A percentile compares a stretch with the other conserved stretches of the same genome.
phyloP scores from a whole-genome alignment of 2,797 vertebrate species.

The Micropoecilia bifurca region DNA sequence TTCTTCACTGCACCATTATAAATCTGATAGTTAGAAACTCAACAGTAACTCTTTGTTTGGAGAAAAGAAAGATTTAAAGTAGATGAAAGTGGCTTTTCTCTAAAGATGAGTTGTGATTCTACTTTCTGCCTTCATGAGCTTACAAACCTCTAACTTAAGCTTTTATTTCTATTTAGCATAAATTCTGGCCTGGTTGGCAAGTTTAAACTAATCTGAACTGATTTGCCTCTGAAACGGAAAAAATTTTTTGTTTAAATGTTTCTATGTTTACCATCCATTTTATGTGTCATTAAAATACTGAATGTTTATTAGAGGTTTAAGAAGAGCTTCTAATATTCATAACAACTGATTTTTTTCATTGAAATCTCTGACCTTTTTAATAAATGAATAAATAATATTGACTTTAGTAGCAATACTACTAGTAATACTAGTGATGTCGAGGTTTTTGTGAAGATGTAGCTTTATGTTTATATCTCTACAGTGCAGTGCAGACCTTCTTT shows the following conservation, averaged over 20 bases:
- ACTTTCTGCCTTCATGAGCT: conserved; percentile 27
- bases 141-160: conserved; percentile 44
- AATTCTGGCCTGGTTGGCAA: conserved; percentile 32
- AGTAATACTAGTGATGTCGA: neutral
- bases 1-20: conserved; percentile 12
- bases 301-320: neutral
- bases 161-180: conserved; percentile 34
- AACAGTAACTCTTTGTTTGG: neutral
- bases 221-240: conserved; percentile 37
- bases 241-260: conserved; percentile 7
- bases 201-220: conserved; percentile 33
- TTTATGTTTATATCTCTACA: neutral
- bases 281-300: conserved; percentile 4
- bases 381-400: neutral
- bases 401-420: neutral
- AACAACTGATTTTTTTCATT: neutral
- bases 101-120: conserved; percentile 30
- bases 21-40: conserved; percentile 8
- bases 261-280: neutral
- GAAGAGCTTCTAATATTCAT: neutral
- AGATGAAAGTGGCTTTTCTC: conserved; percentile 41
- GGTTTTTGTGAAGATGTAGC: neutral
- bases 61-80: conserved; percentile 17
- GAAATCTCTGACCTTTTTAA: neutral
- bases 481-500: neutral